These are phyloP conservation scores for Pomatorhinus ruficollis DNA, from an alignment of 2,113 vertebrate genomes.

Conservation along the genomic window DNA sequence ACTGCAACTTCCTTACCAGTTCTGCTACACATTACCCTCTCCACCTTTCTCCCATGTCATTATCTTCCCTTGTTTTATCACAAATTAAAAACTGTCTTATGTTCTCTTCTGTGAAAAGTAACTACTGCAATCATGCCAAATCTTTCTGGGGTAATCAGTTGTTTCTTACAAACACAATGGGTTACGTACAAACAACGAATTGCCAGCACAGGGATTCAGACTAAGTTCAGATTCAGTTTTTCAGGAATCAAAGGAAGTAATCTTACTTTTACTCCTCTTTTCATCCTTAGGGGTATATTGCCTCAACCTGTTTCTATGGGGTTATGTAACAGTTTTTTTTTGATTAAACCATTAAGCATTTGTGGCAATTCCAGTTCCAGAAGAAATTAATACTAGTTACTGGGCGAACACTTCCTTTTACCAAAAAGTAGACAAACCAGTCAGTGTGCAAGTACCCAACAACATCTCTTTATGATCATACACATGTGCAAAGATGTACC, in stretches of 20 bases:
- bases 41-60: neutral
- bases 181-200: neutral
- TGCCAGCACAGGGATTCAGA: neutral
- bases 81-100: neutral
- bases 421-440: neutral
- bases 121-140: neutral
- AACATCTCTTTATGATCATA: neutral
- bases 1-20: neutral
- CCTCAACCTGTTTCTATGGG: neutral
- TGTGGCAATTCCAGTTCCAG: neutral
- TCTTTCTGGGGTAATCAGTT: neutral
- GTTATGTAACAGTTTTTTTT: neutral
- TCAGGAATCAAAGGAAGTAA: neutral
- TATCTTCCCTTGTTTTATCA: neutral
- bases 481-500: neutral
- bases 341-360: neutral
- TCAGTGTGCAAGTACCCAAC: neutral
- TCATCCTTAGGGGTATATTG: neutral
- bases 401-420: neutral
- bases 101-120: neutral
- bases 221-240: neutral
- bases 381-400: neutral
- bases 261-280: neutral
- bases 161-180: neutral
- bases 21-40: neutral